Conservation (phyloP, 2,888 invertebrate genomes). For the Platynereis dumerilii region DNA sequence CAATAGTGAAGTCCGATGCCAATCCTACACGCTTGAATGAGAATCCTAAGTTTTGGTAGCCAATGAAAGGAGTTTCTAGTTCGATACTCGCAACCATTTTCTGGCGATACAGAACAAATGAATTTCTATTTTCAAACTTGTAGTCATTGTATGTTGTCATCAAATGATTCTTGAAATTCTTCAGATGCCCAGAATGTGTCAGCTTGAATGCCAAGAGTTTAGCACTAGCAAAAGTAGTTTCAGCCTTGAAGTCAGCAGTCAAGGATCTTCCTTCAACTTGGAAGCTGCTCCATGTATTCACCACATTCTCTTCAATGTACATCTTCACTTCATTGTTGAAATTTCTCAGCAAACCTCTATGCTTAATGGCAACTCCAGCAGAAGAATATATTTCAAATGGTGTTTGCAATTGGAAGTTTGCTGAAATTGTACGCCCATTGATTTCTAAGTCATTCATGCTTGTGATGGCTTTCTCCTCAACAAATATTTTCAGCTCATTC, state of each 20-base stretch:
- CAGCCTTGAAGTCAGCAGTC: neutral
- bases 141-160: neutral
- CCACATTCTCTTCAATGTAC: no score
- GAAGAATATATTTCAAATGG: neutral
- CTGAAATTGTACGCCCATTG: neutral
- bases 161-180: neutral
- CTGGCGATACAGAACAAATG: neutral
- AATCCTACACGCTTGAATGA: neutral
- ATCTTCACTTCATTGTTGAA: neutral
- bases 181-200: neutral
- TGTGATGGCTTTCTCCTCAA: no score
- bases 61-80: neutral
- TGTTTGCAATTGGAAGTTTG: neutral
- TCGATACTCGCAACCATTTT: neutral
- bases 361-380: neutral
- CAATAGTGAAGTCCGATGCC: no score
- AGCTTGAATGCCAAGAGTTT: neutral
- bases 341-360: neutral
- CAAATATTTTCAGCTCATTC: no score
- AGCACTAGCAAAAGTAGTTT: neutral
- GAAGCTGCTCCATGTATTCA: no score
- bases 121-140: no score
- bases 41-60: neutral
- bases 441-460: neutral
- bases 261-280: no score